Conservation (phyloP, 2,888 invertebrate species). For the Cartodere bifasciata region DNA sequence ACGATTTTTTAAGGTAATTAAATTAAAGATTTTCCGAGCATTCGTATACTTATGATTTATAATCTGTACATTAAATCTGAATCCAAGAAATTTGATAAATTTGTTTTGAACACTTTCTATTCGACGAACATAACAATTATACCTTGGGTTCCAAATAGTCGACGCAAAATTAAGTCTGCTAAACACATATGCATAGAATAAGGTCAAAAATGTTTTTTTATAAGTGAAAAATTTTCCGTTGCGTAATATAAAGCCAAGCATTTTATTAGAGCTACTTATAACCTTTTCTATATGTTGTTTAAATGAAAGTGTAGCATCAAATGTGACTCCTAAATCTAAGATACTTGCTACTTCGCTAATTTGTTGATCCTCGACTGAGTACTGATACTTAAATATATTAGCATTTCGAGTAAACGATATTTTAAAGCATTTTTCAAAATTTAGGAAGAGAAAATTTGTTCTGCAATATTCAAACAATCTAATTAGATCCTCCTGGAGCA, state of each 20-base stretch:
- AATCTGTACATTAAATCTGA: slow-evolving; percentile 1
- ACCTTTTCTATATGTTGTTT: not conserved
- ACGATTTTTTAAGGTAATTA: not conserved
- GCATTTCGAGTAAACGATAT: slow-evolving; percentile 2
- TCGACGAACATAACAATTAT: slow-evolving; percentile 1
- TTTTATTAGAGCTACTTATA: slow-evolving; percentile 1
- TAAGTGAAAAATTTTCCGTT: not conserved
- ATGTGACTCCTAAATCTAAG: slow-evolving; percentile 2
- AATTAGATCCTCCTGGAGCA: not conserved
- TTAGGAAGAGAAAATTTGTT: not conserved
- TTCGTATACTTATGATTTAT: slow-evolving; percentile 1
- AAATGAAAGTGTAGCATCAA: slow-evolving; percentile 2
- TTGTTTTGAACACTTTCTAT: slow-evolving; percentile 1
- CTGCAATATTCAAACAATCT: slow-evolving; percentile 1
- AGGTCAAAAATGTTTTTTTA: not conserved
- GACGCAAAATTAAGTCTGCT: not conserved
- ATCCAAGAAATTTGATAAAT: slow-evolving; percentile 1
- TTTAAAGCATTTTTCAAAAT: not conserved
- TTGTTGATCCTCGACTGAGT: not conserved
- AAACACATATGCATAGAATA: too few relatives aligned
- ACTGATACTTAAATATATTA: not conserved
- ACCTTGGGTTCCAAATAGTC: slow-evolving; percentile 3
- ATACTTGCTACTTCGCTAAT: not conserved
- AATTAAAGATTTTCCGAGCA: slow-evolving; percentile 2
- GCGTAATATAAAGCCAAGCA: not conserved